Evolutionary conservation across 1,140 invertebrate genomes (phyloP), one percentile per base, ranked within the genome.

Genomic region (Zaprionus africanus): DNA sequence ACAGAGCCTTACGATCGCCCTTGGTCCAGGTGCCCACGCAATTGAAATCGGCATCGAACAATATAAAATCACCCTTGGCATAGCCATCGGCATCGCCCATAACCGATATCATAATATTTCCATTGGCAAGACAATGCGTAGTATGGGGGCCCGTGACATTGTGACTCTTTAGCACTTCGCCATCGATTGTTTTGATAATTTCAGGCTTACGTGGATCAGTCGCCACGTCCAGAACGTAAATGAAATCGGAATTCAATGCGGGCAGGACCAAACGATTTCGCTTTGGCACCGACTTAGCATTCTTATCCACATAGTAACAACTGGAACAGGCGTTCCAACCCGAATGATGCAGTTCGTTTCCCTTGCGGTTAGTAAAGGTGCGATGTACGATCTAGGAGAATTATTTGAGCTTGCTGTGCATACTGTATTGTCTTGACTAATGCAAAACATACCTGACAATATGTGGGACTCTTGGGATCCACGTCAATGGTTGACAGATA

Each of bases 311-410:
- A 58, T 93, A 82, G 91, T 96, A 94, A 92, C 98, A 99, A 93
- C 97, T 98, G 76, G 97, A 98, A 92, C 98, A 99, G 9, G 97
- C 95, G 91, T 99, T 99, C 98, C 98, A 99, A 0, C 98, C 98
- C 17, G 95, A 96, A 91, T 99, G 98, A 92, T 99, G 98, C 0
- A 99, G 92, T 93, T 99, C 98, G 90, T 99, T 97, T 1, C 96
- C 96, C 5, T 94, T 88, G 62, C 96, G 93, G n/a, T 95, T 95
- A 85, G 98, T 96, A 68, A 95, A 94, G 0, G 97, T 94, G 56
- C 97, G 96, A 91, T 97, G 96, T 58, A 99, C 96, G 4, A 99
- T 96, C 98, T 99, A 85, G 0, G 82, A 43, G 0, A 61, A 17
- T 34, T 51, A 46, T 28, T 46, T n/a, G 2, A 9, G 2, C 0